A percentile compares a stretch with the other conserved stretches of the same genome.
Conservation (phyloP, 2,797 vertebrate species). For the Danionella dracula region DNA sequence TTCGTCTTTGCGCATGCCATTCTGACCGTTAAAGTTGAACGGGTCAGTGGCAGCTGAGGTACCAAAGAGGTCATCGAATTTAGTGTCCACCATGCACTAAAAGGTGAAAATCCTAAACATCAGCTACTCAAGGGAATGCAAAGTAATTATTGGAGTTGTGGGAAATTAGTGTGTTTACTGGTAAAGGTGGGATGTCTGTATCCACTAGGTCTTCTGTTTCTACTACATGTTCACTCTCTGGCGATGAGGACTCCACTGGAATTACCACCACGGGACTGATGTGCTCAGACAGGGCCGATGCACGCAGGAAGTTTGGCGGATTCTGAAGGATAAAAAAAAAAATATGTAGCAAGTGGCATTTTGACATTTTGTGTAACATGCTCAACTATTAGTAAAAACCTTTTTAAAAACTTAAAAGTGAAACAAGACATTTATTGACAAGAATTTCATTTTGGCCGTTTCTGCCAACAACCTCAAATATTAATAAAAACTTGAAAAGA, state of each 20-base stretch:
- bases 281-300: conserved; percentile 93
- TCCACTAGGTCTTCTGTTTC: conserved; percentile 92
- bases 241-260: conserved; percentile 85
- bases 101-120: not conserved
- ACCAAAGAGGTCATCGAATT: conserved; percentile 95
- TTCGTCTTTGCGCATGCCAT: conserved; percentile 90
- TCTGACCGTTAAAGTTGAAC: conserved; percentile 97
- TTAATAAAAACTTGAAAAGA: too few relatives aligned
- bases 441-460: too few relatives aligned
- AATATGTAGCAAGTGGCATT: too few relatives aligned
- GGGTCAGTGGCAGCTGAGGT: conserved; percentile 83
- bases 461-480: too few relatives aligned
- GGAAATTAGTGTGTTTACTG: conserved; percentile 62
- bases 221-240: conserved; percentile 85
- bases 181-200: conserved; percentile 76
- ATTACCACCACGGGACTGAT: conserved; percentile 97
- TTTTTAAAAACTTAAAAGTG: too few relatives aligned
- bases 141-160: not conserved
- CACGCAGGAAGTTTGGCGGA: conserved; percentile 94
- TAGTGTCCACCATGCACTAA: conserved; percentile 81
- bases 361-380: too few relatives aligned
- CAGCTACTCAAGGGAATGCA: not conserved
- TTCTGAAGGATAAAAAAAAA: conserved; percentile 65
- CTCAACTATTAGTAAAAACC: too few relatives aligned
- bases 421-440: too few relatives aligned